Base-by-base conservation (phyloP, 1,140 invertebrate species). In the Pomacea maculata region DNA sequence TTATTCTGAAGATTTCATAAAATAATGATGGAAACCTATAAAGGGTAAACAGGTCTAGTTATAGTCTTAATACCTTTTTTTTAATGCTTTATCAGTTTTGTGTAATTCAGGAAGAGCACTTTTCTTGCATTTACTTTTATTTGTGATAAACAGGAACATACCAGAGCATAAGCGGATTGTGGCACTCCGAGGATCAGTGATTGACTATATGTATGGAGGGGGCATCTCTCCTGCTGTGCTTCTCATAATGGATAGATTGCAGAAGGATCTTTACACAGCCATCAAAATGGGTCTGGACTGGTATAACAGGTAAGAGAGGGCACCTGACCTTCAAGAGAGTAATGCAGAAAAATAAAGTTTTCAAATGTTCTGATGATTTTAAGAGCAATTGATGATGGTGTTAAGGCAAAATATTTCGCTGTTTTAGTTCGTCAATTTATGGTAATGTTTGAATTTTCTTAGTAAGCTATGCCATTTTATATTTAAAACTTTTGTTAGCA, bases 161-260 rank as follows among this genome's bases (percentile, higher is more conserved):
- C 95, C 96, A 5, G 94, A 95, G 85, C 96, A 97, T 91, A 94
- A 95, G 21, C 93, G 96, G 78, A 95, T 97, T 80, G 95, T 97
- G 1, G 94, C 94, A 81, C 92, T 98, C 64, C 91, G 94, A 55
- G 96, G 96, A 19, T 97, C 96, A 9, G 94, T 97, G 19, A 95
- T 97, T 79, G 96, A 97, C 92, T 94, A 95, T 86, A 93, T 92
- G 54, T 96, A 96, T 88, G 94, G 93, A 11, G 93, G 93, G 61
- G 94, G 94, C 11, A 89, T 92, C 17, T 94, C 93, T 72, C 94
- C 95, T n/a, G 94, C 95, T 70, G 96, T 97, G 78, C 92, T 97
- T 29, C 92, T 97, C 7, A 94, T 97, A 57, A 96, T 96, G 89
- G 93, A 93, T 74, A 82, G 93, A 15, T 92, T 96, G 88, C 93